Evolutionary conservation across 2,797 vertebrate genomes (phyloP), one percentile per base, ranked within the genome.

Genomic region (Argyrosomus regius): DNA sequence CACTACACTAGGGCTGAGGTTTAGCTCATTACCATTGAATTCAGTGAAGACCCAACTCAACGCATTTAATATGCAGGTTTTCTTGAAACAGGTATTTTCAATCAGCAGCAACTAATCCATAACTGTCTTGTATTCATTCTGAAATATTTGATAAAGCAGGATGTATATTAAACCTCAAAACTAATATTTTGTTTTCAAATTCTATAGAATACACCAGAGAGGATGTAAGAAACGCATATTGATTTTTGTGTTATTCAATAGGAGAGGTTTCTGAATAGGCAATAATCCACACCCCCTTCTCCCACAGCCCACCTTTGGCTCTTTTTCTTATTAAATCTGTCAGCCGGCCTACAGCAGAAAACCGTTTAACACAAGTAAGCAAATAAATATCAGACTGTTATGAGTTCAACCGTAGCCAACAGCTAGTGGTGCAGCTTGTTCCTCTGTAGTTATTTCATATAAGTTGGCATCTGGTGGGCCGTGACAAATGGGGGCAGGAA

Each of bases 331-430:
- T 78, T 81, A 68, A 80, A 85, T 74, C 71, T 76, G 59, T 91
- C 75, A 54, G 61, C 50, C 54, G 75, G 80, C 78, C 78, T 70
- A 49, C 72, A 81, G 87, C 87, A 71, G 76, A 39, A 75, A 86
- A 87, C 73, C 57, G 1, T 91, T 94, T 88, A 87, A 87, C 78
- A 86, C 75, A 72, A 80, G 72, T 81, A 84, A 85, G 84, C 81
- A 88, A 92, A 89, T 82, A 88, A 85, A 91, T 83, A 90, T 75
- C 62, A 59, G 77, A 69, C 35, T 56, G 43, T 83, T 82, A 65
- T 59, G 77, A 85, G 73, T 81, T 84, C 72, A 77, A 43, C 63
- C 50, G 6, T 56, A 72, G 85, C 80, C 82, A 39, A 49, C 77
- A 87, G 87, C 86, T 43, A 66, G 6, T 43, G 50, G 58, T 86